These are phyloP conservation scores for Lordiphosa stackelbergi DNA, from an alignment of 1,140 invertebrate genomes.

Conservation along the genomic window DNA sequence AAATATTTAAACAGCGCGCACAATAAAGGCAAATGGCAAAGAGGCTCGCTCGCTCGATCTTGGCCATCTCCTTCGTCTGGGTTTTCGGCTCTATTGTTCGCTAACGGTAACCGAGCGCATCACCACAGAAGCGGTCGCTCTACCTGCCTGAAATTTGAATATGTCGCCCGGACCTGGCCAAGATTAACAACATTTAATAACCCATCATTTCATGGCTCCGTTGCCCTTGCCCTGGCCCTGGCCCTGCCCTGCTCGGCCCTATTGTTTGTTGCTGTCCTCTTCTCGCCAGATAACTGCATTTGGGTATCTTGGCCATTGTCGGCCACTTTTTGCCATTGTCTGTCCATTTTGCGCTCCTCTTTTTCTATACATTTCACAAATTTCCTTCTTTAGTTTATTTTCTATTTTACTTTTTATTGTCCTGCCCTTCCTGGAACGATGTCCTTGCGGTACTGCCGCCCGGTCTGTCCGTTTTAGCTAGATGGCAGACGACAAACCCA, in stretches of 20 bases:
- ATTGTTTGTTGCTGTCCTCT: background rate
- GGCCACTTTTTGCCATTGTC: slow-evolving; percentile 68
- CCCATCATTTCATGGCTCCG: slow-evolving; percentile 58
- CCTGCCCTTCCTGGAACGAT: slow-evolving; percentile 47
- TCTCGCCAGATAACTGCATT: slow-evolving; percentile 64
- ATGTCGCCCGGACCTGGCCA: slow-evolving; percentile 14
- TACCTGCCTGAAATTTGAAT: slow-evolving; percentile 21
- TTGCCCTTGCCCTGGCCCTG: slow-evolving; percentile 1
- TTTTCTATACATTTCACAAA: slow-evolving; percentile 31
- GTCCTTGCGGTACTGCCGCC: slow-evolving; percentile 10
- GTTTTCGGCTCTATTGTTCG: slow-evolving; percentile 34
- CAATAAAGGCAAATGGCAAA: slow-evolving; percentile 71
- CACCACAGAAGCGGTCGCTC: slow-evolving; percentile 4
- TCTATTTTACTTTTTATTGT: slow-evolving; percentile 58
- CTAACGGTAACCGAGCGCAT: background rate
- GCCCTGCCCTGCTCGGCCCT: no score
- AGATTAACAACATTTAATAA: slow-evolving; percentile 75
- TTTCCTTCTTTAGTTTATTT: slow-evolving; percentile 31
- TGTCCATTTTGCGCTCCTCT: slow-evolving; percentile 54
- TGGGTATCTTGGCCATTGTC: slow-evolving; percentile 40
- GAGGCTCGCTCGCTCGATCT: slow-evolving; percentile 31
- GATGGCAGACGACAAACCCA: slow-evolving; percentile 18
- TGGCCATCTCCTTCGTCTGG: background rate
- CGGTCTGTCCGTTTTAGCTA: slow-evolving; percentile 8
- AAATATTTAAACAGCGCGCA: slow-evolving; percentile 73